Base-by-base conservation (phyloP, 2,113 vertebrate genomes). In the Conger conger region DNA sequence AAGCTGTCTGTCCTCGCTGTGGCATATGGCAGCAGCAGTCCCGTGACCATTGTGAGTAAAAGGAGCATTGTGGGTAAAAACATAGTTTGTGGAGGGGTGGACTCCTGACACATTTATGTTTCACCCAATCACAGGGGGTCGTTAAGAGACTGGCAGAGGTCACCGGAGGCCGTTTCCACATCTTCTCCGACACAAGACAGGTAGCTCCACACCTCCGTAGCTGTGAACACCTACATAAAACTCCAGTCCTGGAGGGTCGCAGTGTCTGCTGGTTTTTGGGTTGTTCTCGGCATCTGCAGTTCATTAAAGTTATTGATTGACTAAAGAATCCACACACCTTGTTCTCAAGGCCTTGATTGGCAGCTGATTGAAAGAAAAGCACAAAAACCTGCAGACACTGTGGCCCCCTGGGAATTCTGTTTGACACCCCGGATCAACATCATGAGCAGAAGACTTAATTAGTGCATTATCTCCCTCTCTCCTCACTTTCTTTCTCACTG, bases 101-200 rank as follows among this genome's bases (percentile, higher is more conserved):
- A 8, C 30, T 57, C 45, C 18, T 83, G 11, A 63, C 57, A 76
- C 86, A 54, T 84, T 57, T 38, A 53, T 87, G 84, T 60, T 35
- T 23, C 38, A 45, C 9, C n/a, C 73, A 78, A 82, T 38, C 84
- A 79, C 81, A 95, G 96, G 91, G 82, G 36, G 82, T 91, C 86
- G 84, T 96, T 4, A 96, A 93, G 90, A 92, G 86, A 63, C 79
- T 97, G 3, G 91, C 93, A 4, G 92, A 93, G 83, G 88, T 87
- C 35, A 38, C 95, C 8, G 78, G 89, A 13, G 94, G 96, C 11
- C 78, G 57, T 86, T 96, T 95, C 38, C 96, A 96, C 83, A 93
- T 95, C 85, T 96, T 93, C 86, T 94, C 89, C 63, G 89, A 91
- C 20, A 89, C 88, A 27, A 85, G 60, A 0, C 90, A 96, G 95